Conservation (phyloP, 1,140 invertebrate species). For the Sitodiplosis mosellana region DNA sequence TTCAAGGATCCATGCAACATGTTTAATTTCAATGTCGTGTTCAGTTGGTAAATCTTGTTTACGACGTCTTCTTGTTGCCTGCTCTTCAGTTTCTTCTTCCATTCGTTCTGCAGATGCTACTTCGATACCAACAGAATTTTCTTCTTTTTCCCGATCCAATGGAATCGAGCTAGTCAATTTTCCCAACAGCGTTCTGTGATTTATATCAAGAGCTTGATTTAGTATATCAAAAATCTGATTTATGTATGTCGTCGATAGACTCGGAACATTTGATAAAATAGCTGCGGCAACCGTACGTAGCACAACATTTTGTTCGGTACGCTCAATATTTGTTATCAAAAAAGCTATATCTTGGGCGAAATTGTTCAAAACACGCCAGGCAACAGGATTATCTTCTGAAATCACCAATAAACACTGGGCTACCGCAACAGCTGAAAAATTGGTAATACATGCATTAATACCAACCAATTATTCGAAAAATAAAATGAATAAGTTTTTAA, state of each 20-base stretch:
- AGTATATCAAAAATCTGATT: conserved; percentile 6
- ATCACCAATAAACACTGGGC: conserved; percentile 45
- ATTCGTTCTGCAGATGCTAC: conserved; percentile 17
- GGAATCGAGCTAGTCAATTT: conserved; percentile 11
- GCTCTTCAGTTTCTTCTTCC: conserved; percentile 12
- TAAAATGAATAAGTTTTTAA: no score
- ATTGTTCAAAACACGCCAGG: conserved; percentile 29
- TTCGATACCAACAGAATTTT: conserved; percentile 7
- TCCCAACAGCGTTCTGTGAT: conserved; percentile 12
- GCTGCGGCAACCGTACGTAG: conserved; percentile 34
- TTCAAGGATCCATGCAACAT: conserved; percentile 31
- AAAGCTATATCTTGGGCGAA: conserved; percentile 26
- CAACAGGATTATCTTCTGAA: conserved; percentile 41
- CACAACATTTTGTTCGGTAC: conserved; percentile 24
- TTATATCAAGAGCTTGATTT: conserved; percentile 2
- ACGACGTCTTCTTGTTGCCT: conserved; percentile 7
- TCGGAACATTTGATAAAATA: conserved; percentile 29
- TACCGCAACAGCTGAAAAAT: conserved; percentile 27
- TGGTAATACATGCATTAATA: no score
- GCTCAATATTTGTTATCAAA: conserved; percentile 25
- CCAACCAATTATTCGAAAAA: no score
- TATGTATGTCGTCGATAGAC: conserved; percentile 16
- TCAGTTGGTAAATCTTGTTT: conserved; percentile 13
- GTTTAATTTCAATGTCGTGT: conserved; percentile 25
- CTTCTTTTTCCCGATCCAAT: background rate